Evolutionary conservation across 23 tunicate genomes (phyloP), one percentile per base, ranked within the genome.

Genomic region (Halocynthia roretzi): DNA sequence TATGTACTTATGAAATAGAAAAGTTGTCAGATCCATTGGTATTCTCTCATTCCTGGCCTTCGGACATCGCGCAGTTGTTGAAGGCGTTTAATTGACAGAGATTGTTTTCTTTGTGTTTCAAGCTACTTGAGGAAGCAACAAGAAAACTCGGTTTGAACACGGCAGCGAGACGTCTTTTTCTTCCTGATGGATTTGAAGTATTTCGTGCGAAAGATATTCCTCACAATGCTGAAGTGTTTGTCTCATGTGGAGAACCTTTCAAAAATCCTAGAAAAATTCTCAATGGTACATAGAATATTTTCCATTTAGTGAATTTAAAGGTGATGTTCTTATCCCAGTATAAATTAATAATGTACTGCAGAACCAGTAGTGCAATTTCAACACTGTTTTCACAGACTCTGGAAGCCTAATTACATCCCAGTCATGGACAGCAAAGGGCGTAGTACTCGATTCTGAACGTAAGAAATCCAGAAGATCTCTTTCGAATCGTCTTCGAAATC

Each of bases 141-240:
- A 56, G 71, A 6, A 88, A 88, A 51, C 87, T 88, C 10, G 78
- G 83, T 8, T 54, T 88, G 9, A 88, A 88, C 68, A 66, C 70
- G 49, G 95, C 95, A 19, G 95, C 84, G 9, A 63, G 95, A 55
- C 74, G 95, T 79, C 77, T 88, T 50, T 88, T 80, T 71, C 72
- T 88, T 7, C 62, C 70, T 9, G 77, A 88, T 66, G 95, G 95
- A 50, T 22, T 56, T 54, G 95, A 88, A 79, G 87, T 74, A 7
- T 88, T 88, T 83, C 77, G 84, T 7, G 68, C 87, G 14, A 63
- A 83, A 60, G 95, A 88, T 80, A 74, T 88, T 50, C 87, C 95
- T 0, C 61, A 57, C 74, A 76, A 83, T 64, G 95, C 95, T 7
- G 86, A 79, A 50, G 95, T 88, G 21, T 88, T 78, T 67, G 54